Percentiles rank a stretch among this genome's conserved stretches.
Conservation (phyloP, 2,888 invertebrate genomes). For the Yponomeuta plumbellus region DNA sequence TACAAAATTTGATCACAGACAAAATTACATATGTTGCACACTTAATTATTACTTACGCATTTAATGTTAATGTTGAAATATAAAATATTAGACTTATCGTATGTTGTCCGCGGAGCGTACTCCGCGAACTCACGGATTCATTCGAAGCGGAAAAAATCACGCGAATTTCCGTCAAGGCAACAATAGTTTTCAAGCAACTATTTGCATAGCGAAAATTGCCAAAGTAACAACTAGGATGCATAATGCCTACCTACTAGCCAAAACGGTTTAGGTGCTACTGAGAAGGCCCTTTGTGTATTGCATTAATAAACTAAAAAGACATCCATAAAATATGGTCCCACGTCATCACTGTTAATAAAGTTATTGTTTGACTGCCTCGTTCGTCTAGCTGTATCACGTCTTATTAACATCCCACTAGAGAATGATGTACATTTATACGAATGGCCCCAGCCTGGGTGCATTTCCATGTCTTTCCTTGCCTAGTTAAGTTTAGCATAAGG, state of each 20-base stretch:
- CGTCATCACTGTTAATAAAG: too few species aligned
- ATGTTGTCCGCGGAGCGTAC: slow-evolving; percentile 36
- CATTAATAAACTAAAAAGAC: too few species aligned
- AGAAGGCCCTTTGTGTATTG: too few species aligned
- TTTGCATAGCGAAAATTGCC: not conserved
- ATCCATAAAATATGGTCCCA: too few species aligned
- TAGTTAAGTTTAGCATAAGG: too few species aligned
- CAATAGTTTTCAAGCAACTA: slow-evolving; percentile 25
- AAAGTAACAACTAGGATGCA: not conserved
- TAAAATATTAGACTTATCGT: slow-evolving; percentile 66
- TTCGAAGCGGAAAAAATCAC: slow-evolving; percentile 67
- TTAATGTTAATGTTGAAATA: slow-evolving; percentile 43
- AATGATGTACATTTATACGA: too few species aligned
- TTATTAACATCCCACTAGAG: too few species aligned
- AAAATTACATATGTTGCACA: slow-evolving; percentile 66
- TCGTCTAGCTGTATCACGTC: too few species aligned
- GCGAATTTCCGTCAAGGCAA: slow-evolving; percentile 63
- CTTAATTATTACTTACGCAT: slow-evolving; percentile 33
- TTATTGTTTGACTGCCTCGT: too few species aligned
- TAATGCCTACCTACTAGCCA: not conserved
- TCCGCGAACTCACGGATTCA: slow-evolving; percentile 26
- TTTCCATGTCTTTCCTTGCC: too few species aligned
- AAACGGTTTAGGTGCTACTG: not conserved
- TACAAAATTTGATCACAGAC: slow-evolving; percentile 74
- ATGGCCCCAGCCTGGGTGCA: too few species aligned